Conservation (phyloP, 2,797 vertebrate species). For the Molossus alvarezi region DNA sequence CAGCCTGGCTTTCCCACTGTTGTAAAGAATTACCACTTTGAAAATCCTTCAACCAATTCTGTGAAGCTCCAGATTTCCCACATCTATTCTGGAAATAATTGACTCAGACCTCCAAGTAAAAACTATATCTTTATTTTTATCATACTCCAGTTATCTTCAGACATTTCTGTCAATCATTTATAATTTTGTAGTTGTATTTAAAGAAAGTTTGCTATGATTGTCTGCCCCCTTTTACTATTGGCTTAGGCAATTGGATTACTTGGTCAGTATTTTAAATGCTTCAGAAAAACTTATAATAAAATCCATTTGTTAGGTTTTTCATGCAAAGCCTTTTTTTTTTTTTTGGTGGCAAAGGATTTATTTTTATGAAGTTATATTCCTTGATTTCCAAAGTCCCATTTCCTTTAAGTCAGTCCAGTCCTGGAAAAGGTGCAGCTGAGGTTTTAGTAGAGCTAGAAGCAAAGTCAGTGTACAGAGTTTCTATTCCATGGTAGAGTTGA, state of each 20-base stretch:
- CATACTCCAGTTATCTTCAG: background rate
- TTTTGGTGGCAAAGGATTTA: too few relatives aligned
- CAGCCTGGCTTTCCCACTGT: background rate
- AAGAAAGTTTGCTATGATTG: background rate
- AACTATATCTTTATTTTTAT: background rate
- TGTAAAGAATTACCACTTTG: background rate
- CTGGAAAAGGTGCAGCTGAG: too few relatives aligned
- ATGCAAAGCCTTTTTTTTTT: background rate
- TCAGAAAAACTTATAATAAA: background rate
- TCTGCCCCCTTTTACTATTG: background rate
- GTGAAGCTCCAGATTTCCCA: background rate
- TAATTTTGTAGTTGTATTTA: background rate
- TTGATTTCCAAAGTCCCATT: too few relatives aligned
- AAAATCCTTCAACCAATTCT: background rate
- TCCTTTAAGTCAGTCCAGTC: too few relatives aligned
- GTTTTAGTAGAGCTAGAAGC: too few relatives aligned
- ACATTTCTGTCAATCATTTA: background rate
- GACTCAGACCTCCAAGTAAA: background rate
- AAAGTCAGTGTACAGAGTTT: too few relatives aligned
- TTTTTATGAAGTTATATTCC: too few relatives aligned
- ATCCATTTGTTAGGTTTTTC: background rate
- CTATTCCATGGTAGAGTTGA: too few relatives aligned
- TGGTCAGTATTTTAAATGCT: background rate
- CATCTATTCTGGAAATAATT: background rate
- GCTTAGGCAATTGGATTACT: background rate